A percentile compares a stretch with the other conserved stretches of the same genome.
phyloP scores from a whole-genome alignment of 2,113 vertebrate species.

The Seriola dumerili region DNA sequence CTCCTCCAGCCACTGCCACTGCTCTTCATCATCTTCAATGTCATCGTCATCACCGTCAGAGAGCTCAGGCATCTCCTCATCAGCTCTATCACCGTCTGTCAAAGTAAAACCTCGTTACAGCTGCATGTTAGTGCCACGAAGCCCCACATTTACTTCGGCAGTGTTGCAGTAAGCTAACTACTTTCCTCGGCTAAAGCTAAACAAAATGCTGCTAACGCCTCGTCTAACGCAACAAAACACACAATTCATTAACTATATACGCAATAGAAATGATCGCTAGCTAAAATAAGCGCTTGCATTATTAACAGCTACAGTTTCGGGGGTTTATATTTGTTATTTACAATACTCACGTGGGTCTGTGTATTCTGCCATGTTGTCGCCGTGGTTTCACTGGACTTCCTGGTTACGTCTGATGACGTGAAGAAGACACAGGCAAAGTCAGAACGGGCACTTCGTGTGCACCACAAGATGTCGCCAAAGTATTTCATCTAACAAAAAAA shows the following conservation, averaged over 20 bases:
- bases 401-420: slow-evolving; percentile 66
- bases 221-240: background rate
- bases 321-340: slow-evolving; percentile 26
- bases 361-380: slow-evolving; percentile 79
- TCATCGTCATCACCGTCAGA: slow-evolving; percentile 86
- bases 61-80: slow-evolving; percentile 82
- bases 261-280: fast-evolving
- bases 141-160: too few species aligned
- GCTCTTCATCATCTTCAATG: slow-evolving; percentile 81
- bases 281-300: fast-evolving
- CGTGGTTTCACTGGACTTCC: slow-evolving; percentile 63
- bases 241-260: fast-evolving
- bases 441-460: fast-evolving
- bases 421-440: background rate
- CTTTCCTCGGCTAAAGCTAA: too few species aligned
- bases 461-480: slow-evolving; percentile 63
- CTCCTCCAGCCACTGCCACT: slow-evolving; percentile 88
- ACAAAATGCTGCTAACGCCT: background rate
- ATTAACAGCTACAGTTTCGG: background rate
- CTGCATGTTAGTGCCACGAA: background rate
- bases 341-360: slow-evolving; percentile 81
- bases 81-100: slow-evolving; percentile 50
- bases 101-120: background rate
- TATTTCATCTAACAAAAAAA: background rate
- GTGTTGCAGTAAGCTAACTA: background rate